Evolutionary conservation across 1,140 invertebrate species (phyloP).

Genomic region (Lasioglossum baleicum): DNA sequence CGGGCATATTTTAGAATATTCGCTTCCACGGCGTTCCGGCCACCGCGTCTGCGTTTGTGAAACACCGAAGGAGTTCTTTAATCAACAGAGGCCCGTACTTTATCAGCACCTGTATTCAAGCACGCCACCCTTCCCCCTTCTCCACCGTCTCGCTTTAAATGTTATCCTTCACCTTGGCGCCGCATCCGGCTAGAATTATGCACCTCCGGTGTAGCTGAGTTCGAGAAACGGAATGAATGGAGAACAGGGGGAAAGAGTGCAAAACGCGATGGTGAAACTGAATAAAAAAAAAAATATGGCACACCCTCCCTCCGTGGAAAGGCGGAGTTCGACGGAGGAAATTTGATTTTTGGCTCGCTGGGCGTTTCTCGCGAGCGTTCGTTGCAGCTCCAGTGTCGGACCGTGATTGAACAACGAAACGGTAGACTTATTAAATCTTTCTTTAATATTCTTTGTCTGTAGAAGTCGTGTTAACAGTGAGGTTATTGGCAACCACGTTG

Average conservation of each 20-base stretch:
- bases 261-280: too few relatives aligned
- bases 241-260: background rate
- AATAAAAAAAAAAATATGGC: too few relatives aligned
- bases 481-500: too few relatives aligned
- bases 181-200: background rate
- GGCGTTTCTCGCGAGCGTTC: too few relatives aligned
- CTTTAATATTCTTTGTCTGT: too few relatives aligned
- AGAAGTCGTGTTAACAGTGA: too few relatives aligned
- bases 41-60: background rate
- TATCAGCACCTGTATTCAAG: conserved; percentile 24
- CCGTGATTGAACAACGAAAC: too few relatives aligned
- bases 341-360: too few relatives aligned
- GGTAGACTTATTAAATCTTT: too few relatives aligned
- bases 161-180: background rate
- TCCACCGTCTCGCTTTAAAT: background rate
- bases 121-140: background rate
- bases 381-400: too few relatives aligned
- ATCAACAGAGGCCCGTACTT: conserved; percentile 1
- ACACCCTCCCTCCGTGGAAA: too few relatives aligned
- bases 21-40: background rate
- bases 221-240: background rate
- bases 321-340: too few relatives aligned
- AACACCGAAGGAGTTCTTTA: conserved; percentile 17
- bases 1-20: conserved; percentile 25
- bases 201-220: background rate